Base-by-base conservation (phyloP, 2,113 vertebrate species). In the Plecturocebus donacophilus region DNA sequence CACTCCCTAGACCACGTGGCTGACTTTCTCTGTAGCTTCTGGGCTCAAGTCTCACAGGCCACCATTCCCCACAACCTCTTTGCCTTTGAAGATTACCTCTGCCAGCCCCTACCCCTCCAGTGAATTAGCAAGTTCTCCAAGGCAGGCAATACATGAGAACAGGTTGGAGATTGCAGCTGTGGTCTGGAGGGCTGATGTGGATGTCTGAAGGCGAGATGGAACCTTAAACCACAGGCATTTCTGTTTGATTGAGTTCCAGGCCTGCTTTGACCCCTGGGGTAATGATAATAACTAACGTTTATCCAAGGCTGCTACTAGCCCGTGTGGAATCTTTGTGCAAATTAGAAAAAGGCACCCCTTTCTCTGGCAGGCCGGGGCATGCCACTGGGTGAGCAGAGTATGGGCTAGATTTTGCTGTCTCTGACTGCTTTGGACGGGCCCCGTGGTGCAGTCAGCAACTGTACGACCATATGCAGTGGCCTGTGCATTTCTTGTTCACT, bases 81-180 rank as follows among this genome's bases (percentile, higher is more conserved):
- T 79, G 71, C 47, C 93, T 97, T 96, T 95, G 92, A 95, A 95
- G 92, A 83, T 81, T 9, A 54, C 83, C 75, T 80, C 42, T 81
- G 27, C 32, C 9, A 8, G 20, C 49, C n/a, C 32, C 61, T 17
- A 61, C 38, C 10, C 47, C 38, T 87, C 76, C 1, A 25, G 88
- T 86, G 90, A 94, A 91, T 89, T 95, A 94, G 71, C 76, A 87
- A 90, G 66, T 76, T 76, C 88, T 90, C 47, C 38, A 32, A 40
- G 42, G 61, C 87, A 47, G 83, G n/a, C 45, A 61, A 5, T 86
- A 30, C 40, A 23, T 79, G 61, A 66, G 47, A 87, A 10, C 32
- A 47, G 30, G 23, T 30, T 13, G 35, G 81, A 38, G 89, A 77
- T 30, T 75, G 85, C 77, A 52, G 30, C 86, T 86, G 52, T 83